Evolutionary conservation across 2,113 vertebrate species (phyloP).

Genomic region (Lanius ludovicianus): DNA sequence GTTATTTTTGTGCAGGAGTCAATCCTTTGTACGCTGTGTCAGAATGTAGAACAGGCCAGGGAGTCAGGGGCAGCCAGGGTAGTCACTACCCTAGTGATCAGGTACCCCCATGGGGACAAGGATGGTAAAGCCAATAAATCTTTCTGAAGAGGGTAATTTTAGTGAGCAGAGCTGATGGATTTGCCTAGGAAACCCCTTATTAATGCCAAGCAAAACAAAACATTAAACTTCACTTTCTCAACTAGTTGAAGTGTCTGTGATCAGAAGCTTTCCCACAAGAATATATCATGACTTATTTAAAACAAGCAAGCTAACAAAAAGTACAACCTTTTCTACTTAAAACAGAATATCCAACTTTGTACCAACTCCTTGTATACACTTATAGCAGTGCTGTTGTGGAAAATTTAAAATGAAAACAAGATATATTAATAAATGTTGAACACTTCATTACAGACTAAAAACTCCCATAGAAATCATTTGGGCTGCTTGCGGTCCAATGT

Average conservation of each 20-base stretch:
- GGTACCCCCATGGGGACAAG: background rate
- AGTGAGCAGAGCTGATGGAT: background rate
- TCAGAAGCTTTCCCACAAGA: background rate
- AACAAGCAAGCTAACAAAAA: background rate
- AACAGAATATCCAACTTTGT: background rate
- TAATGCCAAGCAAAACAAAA: background rate
- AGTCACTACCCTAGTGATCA: background rate
- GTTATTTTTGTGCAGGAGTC: background rate
- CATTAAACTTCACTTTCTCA: background rate
- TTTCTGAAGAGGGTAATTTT: background rate
- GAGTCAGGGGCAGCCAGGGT: background rate
- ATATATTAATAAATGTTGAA: background rate
- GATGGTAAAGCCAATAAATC: background rate
- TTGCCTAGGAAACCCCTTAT: background rate
- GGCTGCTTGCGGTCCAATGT: background rate
- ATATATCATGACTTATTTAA: background rate
- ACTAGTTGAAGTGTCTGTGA: background rate
- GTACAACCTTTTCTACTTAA: background rate
- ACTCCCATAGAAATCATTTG: background rate
- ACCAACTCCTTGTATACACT: background rate
- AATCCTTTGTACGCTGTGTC: background rate
- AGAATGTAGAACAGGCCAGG: background rate
- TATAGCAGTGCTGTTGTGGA: background rate
- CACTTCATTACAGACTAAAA: background rate
- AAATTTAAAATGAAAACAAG: background rate